Evolutionary conservation across 2,888 invertebrate genomes (phyloP).

Genomic region (Cheilosia impressa): DNA sequence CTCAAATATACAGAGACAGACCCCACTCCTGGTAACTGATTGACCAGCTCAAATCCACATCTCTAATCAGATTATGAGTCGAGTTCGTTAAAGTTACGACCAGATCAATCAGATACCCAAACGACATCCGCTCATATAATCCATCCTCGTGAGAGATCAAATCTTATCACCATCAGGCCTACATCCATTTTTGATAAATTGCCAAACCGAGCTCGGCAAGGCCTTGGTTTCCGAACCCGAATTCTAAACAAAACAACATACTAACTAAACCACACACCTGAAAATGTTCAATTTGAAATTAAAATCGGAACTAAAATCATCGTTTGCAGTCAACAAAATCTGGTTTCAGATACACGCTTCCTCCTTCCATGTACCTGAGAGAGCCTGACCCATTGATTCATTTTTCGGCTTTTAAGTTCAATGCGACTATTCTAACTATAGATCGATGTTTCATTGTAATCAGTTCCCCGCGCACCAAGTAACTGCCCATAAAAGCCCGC

Average conservation of each 20-base stretch:
- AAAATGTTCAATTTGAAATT: slow-evolving; percentile 39
- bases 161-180: too few species aligned
- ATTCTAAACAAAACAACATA: slow-evolving; percentile 22
- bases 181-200: not conserved
- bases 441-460: slow-evolving; percentile 41
- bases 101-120: slow-evolving; percentile 16
- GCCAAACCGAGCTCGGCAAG: slow-evolving; percentile 13
- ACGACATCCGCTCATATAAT: slow-evolving; percentile 38
- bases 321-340: slow-evolving; percentile 8
- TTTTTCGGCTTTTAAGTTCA: slow-evolving; percentile 31
- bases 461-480: not conserved
- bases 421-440: slow-evolving; percentile 40
- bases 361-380: not conserved
- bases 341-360: slow-evolving; percentile 35
- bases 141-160: slow-evolving; percentile 38
- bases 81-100: not conserved
- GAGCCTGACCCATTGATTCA: slow-evolving; percentile 28
- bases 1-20: too few species aligned
- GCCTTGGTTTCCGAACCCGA: slow-evolving; percentile 18
- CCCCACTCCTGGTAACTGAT: too few species aligned
- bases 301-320: slow-evolving; percentile 19
- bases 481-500: slow-evolving; percentile 30
- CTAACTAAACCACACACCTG: slow-evolving; percentile 12
- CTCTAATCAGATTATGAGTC: slow-evolving; percentile 21
- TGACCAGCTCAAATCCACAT: not conserved